These are phyloP conservation scores for Diarsia brunnea DNA, from an alignment of 2,888 invertebrate genomes.

Conservation along the genomic window DNA sequence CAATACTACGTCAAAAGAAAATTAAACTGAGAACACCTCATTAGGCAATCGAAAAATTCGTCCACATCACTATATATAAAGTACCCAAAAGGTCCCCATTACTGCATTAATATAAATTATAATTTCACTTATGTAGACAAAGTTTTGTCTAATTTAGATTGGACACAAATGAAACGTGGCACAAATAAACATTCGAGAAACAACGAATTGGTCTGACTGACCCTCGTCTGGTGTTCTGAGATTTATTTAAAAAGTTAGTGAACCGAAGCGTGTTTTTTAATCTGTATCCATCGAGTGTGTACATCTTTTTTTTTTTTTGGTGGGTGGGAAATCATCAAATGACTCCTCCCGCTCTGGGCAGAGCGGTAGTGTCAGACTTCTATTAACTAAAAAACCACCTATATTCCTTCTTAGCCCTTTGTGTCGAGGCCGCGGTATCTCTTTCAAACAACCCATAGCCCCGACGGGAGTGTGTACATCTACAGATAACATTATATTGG, in stretches of 20 bases:
- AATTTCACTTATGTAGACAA: slow-evolving; percentile 30
- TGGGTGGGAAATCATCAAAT: too few species aligned
- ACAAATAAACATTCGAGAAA: slow-evolving; percentile 72
- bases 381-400: too few species aligned
- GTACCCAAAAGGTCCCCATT: neutral
- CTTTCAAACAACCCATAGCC: too few species aligned
- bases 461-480: too few species aligned
- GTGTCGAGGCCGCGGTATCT: too few species aligned
- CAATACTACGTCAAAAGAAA: neutral
- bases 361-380: too few species aligned
- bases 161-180: slow-evolving; percentile 70
- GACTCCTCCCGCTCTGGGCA: too few species aligned
- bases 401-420: too few species aligned
- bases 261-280: slow-evolving; percentile 65
- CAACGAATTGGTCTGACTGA: slow-evolving; percentile 79
- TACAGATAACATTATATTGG: slow-evolving; percentile 53
- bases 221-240: slow-evolving; percentile 78
- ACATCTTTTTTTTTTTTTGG: too few species aligned
- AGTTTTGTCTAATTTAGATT: slow-evolving; percentile 69
- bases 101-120: neutral
- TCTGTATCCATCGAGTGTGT: slow-evolving; percentile 51
- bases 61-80: neutral
- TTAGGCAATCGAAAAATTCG: neutral
- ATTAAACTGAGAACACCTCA: neutral
- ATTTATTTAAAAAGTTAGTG: slow-evolving; percentile 86